phyloP scores from a whole-genome alignment of 2,113 vertebrate genomes.

The Bos indicus region DNA sequence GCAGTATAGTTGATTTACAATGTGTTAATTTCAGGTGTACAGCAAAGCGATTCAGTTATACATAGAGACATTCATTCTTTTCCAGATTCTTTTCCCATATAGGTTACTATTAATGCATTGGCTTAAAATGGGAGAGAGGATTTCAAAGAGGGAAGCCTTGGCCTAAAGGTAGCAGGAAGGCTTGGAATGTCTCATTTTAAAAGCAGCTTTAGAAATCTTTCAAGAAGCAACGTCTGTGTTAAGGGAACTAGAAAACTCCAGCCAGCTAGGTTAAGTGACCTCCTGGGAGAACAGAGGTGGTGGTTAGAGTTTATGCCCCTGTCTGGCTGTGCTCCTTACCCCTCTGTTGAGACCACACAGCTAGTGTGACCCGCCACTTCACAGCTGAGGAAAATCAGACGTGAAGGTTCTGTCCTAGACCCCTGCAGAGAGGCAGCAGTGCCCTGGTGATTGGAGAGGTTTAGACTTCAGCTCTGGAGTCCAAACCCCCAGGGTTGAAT shows the following conservation, averaged over 20 bases:
- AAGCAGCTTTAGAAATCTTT: neutral
- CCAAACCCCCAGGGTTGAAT: fast-evolving
- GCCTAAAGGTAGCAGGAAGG: no score
- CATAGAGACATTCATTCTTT: neutral
- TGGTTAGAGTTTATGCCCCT: fast-evolving
- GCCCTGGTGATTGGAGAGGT: neutral
- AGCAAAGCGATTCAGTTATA: neutral
- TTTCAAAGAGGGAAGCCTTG: neutral
- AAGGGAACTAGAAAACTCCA: neutral
- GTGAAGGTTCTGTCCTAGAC: fast-evolving
- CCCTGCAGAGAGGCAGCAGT: neutral
- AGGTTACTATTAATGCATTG: neutral
- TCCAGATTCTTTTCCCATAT: neutral
- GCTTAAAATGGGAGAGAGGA: neutral
- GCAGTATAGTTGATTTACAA: neutral
- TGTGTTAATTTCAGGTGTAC: neutral
- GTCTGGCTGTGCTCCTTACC: neutral
- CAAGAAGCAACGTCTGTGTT: neutral
- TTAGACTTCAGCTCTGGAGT: neutral
- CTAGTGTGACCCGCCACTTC: neutral
- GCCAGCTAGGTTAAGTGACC: neutral
- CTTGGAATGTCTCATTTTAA: neutral
- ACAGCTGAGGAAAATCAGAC: neutral
- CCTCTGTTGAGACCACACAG: neutral
- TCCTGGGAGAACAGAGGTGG: neutral